A percentile compares a stretch with the other conserved stretches of the same genome.
Evolutionary conservation across 1,140 invertebrate species (phyloP).

Genomic region (Hylyphantes graminicola): DNA sequence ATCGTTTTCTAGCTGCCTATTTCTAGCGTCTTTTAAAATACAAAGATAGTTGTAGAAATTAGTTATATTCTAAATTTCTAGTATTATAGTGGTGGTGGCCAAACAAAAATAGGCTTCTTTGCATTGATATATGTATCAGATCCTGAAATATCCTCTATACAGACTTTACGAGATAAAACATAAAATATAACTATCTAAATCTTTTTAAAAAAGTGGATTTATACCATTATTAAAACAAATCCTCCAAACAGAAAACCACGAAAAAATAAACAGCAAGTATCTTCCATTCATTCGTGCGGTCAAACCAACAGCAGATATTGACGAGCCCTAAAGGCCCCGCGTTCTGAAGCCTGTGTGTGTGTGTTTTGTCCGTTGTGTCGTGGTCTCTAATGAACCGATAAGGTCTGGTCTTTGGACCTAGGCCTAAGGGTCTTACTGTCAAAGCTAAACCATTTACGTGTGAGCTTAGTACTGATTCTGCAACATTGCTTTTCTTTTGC

Average conservation of each 20-base stretch:
- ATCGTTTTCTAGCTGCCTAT: too few relatives aligned
- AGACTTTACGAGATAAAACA: too few relatives aligned
- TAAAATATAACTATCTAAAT: too few relatives aligned
- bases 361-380: not conserved
- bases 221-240: too few relatives aligned
- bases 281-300: constrained; percentile 2
- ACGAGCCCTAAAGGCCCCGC: not conserved
- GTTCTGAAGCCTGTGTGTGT: not conserved
- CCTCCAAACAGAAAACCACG: not conserved
- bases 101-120: too few relatives aligned
- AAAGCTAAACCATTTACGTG: not conserved
- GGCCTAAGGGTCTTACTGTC: not conserved
- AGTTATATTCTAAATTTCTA: too few relatives aligned
- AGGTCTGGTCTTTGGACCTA: not conserved
- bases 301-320: constrained; percentile 4
- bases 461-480: not conserved
- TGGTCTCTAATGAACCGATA: constrained; percentile 11
- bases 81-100: too few relatives aligned
- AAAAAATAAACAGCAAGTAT: not conserved
- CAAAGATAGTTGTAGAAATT: too few relatives aligned
- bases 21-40: too few relatives aligned
- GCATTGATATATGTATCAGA: too few relatives aligned
- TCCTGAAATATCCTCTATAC: too few relatives aligned
- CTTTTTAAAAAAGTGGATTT: too few relatives aligned
- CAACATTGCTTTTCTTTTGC: not conserved